A percentile compares a stretch with the other conserved stretches of the same genome.
These are phyloP conservation scores for Paradoxurus hermaphroditus DNA, from an alignment of 2,113 vertebrate species.

Conservation along the genomic window DNA sequence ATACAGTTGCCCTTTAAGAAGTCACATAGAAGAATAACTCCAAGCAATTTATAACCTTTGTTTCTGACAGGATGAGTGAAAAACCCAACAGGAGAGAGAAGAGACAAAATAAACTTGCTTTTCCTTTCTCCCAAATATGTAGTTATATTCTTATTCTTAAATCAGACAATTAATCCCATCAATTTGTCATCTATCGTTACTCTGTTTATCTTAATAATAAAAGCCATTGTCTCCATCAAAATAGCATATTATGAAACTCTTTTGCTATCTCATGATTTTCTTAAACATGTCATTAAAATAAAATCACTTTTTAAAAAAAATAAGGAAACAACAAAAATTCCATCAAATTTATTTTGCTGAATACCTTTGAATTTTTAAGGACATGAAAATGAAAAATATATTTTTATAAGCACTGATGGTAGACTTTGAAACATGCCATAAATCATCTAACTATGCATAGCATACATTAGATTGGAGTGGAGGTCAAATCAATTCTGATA, in stretches of 20 bases:
- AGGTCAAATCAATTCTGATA: conserved; percentile 56
- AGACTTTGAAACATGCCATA: conserved; percentile 11
- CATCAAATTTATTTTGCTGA: background rate
- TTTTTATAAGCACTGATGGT: conserved; percentile 4
- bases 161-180: background rate
- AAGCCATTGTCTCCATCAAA: background rate
- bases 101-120: background rate
- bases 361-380: background rate
- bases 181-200: conserved; percentile 41
- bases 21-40: background rate
- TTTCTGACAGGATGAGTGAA: background rate
- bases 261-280: conserved; percentile 30
- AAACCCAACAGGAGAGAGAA: background rate
- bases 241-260: conserved; percentile 35
- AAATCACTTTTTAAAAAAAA: conserved; percentile 71
- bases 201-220: conserved; percentile 57
- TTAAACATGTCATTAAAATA: conserved; percentile 54
- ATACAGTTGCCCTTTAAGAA: background rate
- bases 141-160: background rate
- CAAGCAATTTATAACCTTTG: background rate
- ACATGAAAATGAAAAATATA: conserved; percentile 7
- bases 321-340: conserved; percentile 23
- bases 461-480: background rate
- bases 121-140: background rate
- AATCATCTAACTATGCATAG: conserved; percentile 2